A percentile compares a stretch with the other conserved stretches of the same genome.
These are phyloP conservation scores for Lagria hirta DNA, from an alignment of 2,888 invertebrate species.

Conservation along the genomic window DNA sequence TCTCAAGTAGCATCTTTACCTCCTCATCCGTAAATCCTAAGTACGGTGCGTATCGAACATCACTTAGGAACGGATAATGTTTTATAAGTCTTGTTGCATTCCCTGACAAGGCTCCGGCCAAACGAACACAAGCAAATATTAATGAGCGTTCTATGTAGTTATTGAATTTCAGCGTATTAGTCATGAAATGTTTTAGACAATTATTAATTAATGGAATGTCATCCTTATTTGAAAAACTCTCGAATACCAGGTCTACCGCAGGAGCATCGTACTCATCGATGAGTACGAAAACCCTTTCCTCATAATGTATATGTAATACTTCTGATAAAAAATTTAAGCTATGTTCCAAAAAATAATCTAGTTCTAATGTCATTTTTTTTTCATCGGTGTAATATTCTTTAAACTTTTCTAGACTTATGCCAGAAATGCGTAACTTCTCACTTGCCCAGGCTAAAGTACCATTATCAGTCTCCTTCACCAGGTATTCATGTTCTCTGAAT, in stretches of 20 bases:
- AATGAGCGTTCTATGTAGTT: conserved; percentile 20
- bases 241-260: conserved; percentile 23
- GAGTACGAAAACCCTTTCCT: conserved; percentile 23
- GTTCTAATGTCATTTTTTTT: conserved; percentile 21
- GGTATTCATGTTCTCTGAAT: conserved; percentile 25
- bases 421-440: conserved; percentile 22
- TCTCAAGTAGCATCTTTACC: conserved; percentile 25
- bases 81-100: conserved; percentile 25
- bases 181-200: conserved; percentile 26
- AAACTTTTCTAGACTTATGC: conserved; percentile 14
- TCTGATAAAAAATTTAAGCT: conserved; percentile 19
- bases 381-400: conserved; percentile 16
- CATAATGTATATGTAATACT: conserved; percentile 28
- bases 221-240: conserved; percentile 21
- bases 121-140: conserved; percentile 20
- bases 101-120: conserved; percentile 21
- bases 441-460: conserved; percentile 22
- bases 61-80: conserved; percentile 27
- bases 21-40: conserved; percentile 28
- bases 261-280: conserved; percentile 27
- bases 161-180: conserved; percentile 27
- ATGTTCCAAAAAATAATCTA: conserved; percentile 18
- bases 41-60: conserved; percentile 23
- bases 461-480: conserved; percentile 28
- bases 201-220: conserved; percentile 23